Evolutionary conservation across 2,113 vertebrate genomes (phyloP).

Genomic region (Crotophaga sulcirostris): DNA sequence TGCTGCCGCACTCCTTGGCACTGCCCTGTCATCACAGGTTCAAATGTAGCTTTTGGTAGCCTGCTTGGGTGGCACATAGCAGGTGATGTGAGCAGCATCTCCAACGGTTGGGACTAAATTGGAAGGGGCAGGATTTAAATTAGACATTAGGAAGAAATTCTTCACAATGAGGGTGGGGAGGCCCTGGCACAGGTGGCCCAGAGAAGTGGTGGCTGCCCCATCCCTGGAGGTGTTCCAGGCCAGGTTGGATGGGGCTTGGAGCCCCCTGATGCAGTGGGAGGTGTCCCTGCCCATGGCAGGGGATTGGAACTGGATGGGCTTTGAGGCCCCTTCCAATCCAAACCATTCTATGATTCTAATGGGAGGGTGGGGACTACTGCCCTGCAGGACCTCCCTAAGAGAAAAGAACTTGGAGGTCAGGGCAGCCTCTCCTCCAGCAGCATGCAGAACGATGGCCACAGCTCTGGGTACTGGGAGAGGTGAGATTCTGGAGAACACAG

Average conservation of each 20-base stretch:
- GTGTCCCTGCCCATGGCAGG: too few relatives aligned
- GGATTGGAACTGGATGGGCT: too few relatives aligned
- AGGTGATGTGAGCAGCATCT: not conserved
- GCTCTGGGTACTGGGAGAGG: not conserved
- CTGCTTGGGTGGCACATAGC: not conserved
- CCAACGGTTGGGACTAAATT: not conserved
- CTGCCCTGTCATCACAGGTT: not conserved
- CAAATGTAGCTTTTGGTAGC: not conserved
- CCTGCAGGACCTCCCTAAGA: not conserved
- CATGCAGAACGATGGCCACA: not conserved
- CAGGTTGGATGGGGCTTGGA: too few relatives aligned
- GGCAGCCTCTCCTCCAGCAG: not conserved
- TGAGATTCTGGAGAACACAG: not conserved
- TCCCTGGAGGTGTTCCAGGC: too few relatives aligned
- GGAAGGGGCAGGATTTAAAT: too few relatives aligned
- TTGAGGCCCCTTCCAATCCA: too few relatives aligned
- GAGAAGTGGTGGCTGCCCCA: too few relatives aligned
- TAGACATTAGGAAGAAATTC: too few relatives aligned
- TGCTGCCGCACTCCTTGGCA: not conserved
- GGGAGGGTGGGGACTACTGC: not conserved
- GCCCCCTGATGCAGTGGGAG: too few relatives aligned
- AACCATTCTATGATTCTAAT: not conserved
- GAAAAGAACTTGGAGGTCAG: not conserved
- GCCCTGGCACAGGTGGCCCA: too few relatives aligned
- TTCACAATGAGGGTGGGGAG: too few relatives aligned